Evolutionary conservation across 2,888 invertebrate species (phyloP).

Genomic region (Epirrhoe tristata): DNA sequence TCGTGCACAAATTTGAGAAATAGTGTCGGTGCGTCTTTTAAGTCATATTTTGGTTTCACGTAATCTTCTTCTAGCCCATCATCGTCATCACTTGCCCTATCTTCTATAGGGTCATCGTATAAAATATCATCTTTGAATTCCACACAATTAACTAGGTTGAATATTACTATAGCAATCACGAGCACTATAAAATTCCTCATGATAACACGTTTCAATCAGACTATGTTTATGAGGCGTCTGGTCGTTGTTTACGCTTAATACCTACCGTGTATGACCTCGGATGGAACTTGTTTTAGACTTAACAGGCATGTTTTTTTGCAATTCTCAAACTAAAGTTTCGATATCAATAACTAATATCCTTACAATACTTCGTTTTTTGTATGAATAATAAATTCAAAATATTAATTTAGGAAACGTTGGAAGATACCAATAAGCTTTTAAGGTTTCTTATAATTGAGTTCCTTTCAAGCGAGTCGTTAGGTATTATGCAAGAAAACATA

Average conservation of each 20-base stretch:
- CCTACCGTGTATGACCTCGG: slow-evolving; percentile 46
- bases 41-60: slow-evolving; percentile 56
- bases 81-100: slow-evolving; percentile 31
- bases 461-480: background rate
- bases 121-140: slow-evolving; percentile 36
- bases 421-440: background rate
- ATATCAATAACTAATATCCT: background rate
- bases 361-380: background rate
- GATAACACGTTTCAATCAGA: slow-evolving; percentile 39
- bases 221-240: slow-evolving; percentile 44
- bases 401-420: background rate
- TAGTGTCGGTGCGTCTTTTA: slow-evolving; percentile 59
- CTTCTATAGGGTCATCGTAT: slow-evolving; percentile 25
- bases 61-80: slow-evolving; percentile 33
- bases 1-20: slow-evolving; percentile 61
- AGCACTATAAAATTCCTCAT: slow-evolving; percentile 50
- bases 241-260: slow-evolving; percentile 40
- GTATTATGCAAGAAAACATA: background rate
- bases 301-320: slow-evolving; percentile 34
- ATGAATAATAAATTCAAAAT: background rate
- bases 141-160: slow-evolving; percentile 38
- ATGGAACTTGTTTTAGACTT: slow-evolving; percentile 46
- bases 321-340: background rate
- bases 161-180: slow-evolving; percentile 35
- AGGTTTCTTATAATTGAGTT: background rate